Evolutionary conservation across 2,113 vertebrate genomes (phyloP).

Genomic region (Corythaixoides concolor): DNA sequence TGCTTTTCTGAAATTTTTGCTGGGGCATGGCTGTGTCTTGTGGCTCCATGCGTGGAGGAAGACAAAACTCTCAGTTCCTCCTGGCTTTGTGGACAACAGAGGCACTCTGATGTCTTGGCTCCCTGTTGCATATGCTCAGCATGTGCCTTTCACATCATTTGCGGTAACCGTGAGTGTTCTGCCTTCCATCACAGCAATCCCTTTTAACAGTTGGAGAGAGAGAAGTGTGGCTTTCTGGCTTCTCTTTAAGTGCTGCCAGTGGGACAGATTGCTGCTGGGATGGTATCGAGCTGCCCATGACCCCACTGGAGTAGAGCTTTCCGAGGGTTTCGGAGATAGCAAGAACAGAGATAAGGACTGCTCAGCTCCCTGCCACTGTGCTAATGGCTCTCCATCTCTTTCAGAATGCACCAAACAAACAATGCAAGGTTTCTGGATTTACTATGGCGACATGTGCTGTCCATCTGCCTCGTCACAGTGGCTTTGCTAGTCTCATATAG

Average conservation of each 20-base stretch:
- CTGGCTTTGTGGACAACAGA: neutral
- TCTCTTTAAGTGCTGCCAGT: neutral
- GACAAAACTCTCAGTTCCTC: neutral
- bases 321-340: neutral
- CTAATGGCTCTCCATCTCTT: constrained; percentile 36
- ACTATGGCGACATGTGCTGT: constrained; percentile 95
- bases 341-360: neutral
- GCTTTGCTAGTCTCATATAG: constrained; percentile 95
- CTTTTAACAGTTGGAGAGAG: neutral
- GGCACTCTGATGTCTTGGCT: neutral
- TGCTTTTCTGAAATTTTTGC: neutral
- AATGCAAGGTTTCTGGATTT: constrained; percentile 97
- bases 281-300: neutral
- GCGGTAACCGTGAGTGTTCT: neutral
- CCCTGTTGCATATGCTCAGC: neutral
- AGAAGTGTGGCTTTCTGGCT: neutral
- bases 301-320: neutral
- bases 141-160: neutral
- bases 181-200: constrained; percentile 8
- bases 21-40: neutral
- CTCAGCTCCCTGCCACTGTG: constrained; percentile 12
- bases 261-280: neutral
- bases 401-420: constrained; percentile 99
- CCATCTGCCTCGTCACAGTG: constrained; percentile 86
- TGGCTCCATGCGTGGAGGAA: neutral